Percentiles rank a stretch among this genome's conserved stretches.
phyloP scores from a whole-genome alignment of 2,113 vertebrate genomes.

The Chionis minor region DNA sequence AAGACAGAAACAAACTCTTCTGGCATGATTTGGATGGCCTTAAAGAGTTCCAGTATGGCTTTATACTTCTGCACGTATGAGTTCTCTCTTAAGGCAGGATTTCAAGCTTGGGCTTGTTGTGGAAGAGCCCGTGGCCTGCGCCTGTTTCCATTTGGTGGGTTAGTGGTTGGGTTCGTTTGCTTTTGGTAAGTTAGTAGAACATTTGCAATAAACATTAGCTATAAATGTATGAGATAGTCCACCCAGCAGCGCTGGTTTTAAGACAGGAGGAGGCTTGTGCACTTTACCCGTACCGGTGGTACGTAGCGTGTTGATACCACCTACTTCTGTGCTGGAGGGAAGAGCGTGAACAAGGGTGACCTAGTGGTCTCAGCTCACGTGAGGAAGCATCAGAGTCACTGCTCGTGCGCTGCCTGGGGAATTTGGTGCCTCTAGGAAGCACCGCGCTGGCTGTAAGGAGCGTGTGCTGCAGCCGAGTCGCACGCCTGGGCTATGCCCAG shows the following conservation, averaged over 20 bases:
- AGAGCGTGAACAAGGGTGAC: background rate
- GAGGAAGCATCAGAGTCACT: background rate
- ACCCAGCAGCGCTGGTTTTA: background rate
- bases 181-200: background rate
- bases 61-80: background rate
- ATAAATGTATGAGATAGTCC: background rate
- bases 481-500: accelerated
- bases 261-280: background rate
- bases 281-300: background rate
- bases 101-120: background rate
- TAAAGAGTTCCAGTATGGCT: background rate
- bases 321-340: background rate
- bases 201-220: background rate
- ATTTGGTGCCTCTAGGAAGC: background rate
- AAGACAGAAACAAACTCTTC: background rate
- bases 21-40: background rate
- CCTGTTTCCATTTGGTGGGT: accelerated
- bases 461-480: background rate
- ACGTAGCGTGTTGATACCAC: background rate
- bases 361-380: accelerated
- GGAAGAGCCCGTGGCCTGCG: background rate
- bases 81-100: background rate
- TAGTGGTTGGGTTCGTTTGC: background rate
- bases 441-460: accelerated
- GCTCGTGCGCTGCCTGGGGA: background rate